phyloP scores from a whole-genome alignment of 2,113 vertebrate genomes.

The Callionymus lyra region DNA sequence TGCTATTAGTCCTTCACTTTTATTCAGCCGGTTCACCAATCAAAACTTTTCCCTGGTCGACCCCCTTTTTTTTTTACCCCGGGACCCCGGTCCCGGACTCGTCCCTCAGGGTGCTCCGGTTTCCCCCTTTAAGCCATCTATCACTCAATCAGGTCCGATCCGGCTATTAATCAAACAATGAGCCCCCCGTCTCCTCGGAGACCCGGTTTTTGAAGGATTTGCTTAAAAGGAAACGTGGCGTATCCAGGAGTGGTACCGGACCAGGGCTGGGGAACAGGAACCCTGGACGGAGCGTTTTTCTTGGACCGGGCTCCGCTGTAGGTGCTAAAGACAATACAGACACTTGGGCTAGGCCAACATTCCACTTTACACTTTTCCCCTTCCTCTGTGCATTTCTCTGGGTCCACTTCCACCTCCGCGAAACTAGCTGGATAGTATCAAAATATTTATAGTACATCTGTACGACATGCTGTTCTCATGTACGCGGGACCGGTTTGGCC shows the following conservation, averaged over 20 bases:
- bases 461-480: slow-evolving; percentile 69
- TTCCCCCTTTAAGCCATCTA: slow-evolving; percentile 42
- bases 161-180: slow-evolving; percentile 55
- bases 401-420: slow-evolving; percentile 63
- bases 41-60: slow-evolving; percentile 18
- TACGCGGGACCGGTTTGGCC: slow-evolving; percentile 58
- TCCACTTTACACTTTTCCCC: slow-evolving; percentile 66
- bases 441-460: slow-evolving; percentile 73
- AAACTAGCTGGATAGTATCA: slow-evolving; percentile 65
- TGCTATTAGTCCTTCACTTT: slow-evolving; percentile 47
- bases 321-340: slow-evolving; percentile 76
- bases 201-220: slow-evolving; percentile 40
- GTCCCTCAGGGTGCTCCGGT: slow-evolving; percentile 27
- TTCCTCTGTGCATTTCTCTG: slow-evolving; percentile 64
- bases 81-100: slow-evolving; percentile 10
- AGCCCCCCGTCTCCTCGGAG: slow-evolving; percentile 28
- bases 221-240: slow-evolving; percentile 39
- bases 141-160: slow-evolving; percentile 55
- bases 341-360: slow-evolving; percentile 61
- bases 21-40: slow-evolving; percentile 36
- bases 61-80: slow-evolving; percentile 39
- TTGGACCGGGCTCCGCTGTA: slow-evolving; percentile 62
- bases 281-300: slow-evolving; percentile 64
- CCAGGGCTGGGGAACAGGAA: slow-evolving; percentile 57
- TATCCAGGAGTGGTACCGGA: slow-evolving; percentile 47